Evolutionary conservation across 2,113 vertebrate genomes (phyloP).

Genomic region (Bungarus multicinctus): DNA sequence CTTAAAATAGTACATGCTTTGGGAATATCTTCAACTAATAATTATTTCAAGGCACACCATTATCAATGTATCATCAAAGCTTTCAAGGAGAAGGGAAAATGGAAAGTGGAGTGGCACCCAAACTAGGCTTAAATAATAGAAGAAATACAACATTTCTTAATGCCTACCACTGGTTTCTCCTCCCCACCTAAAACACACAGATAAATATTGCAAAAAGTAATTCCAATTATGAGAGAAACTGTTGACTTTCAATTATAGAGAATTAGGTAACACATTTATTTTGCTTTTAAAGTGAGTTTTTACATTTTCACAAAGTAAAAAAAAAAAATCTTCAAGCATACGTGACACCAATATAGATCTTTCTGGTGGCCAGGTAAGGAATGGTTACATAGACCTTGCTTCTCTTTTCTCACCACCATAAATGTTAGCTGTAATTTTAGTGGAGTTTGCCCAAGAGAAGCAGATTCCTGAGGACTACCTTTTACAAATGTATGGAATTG

Average conservation of each 20-base stretch:
- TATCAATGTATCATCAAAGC: constrained; percentile 16
- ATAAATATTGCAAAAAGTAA: background rate
- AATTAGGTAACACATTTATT: background rate
- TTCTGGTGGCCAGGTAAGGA: background rate
- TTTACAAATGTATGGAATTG: background rate
- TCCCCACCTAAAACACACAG: background rate
- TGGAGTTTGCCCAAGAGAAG: background rate
- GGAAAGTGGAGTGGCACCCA: background rate
- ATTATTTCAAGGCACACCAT: constrained; percentile 17
- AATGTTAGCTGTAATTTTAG: background rate
- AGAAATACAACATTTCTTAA: background rate
- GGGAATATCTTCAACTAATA: constrained; percentile 8
- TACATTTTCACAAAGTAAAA: background rate
- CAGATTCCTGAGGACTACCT: background rate
- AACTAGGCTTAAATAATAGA: background rate
- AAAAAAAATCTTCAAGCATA: background rate
- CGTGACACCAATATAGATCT: background rate
- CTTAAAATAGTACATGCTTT: constrained; percentile 2
- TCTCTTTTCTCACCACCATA: background rate
- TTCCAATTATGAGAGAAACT: background rate
- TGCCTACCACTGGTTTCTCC: background rate
- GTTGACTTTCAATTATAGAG: background rate
- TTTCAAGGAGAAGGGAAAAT: background rate
- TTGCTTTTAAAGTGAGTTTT: background rate
- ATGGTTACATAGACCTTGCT: background rate